Percentiles rank a stretch among this genome's conserved stretches.
Evolutionary conservation across 2,113 vertebrate genomes (phyloP).

Genomic region (Erythrocercus mccallii): DNA sequence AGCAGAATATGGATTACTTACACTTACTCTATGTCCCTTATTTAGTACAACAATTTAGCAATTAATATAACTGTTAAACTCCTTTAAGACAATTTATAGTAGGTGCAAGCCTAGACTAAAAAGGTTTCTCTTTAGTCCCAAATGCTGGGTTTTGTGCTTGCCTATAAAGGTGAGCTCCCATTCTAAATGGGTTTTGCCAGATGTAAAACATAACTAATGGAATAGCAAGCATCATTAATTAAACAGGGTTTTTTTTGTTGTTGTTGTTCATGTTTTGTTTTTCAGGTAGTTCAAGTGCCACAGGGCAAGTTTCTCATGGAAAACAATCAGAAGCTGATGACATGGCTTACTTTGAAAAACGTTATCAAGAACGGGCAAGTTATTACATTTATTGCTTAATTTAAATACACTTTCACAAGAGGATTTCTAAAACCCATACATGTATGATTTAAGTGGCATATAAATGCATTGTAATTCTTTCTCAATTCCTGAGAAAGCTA

Average conservation of each 20-base stretch:
- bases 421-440: not conserved
- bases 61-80: not conserved
- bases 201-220: not conserved
- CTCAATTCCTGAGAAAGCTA: not conserved
- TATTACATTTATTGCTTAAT: not conserved
- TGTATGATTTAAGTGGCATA: not conserved
- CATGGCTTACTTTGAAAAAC: conserved; percentile 78
- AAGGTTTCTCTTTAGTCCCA: not conserved
- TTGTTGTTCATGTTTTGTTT: not conserved
- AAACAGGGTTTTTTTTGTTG: not conserved
- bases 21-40: not conserved
- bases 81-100: not conserved
- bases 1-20: not conserved
- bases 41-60: not conserved
- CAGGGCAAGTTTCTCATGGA: conserved; percentile 46
- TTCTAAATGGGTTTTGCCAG: not conserved
- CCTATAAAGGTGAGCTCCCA: not conserved
- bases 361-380: conserved; percentile 75
- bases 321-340: conserved; percentile 69
- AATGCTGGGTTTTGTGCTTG: not conserved
- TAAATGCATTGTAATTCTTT: not conserved
- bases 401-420: not conserved
- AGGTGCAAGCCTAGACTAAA: not conserved
- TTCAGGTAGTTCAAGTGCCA: conserved; percentile 46
- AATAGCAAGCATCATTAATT: not conserved